phyloP scores from a whole-genome alignment of 2,797 vertebrate species.

The Cynopterus sphinx region DNA sequence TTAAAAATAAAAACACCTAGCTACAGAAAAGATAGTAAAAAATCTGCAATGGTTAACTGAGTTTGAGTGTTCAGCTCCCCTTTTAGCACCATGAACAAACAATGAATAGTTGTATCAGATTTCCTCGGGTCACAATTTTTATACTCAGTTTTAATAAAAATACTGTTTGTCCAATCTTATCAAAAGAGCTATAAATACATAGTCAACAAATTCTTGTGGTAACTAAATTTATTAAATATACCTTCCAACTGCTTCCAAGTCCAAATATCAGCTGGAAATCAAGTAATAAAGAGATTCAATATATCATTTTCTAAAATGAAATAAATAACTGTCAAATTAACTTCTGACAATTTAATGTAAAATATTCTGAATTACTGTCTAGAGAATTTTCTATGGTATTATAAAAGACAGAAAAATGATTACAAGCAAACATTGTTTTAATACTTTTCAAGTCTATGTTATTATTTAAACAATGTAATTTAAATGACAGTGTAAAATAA shows the following conservation, averaged over 20 bases:
- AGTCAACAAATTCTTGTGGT: slow-evolving; percentile 80
- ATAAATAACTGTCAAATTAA: slow-evolving; percentile 90
- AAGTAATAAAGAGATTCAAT: slow-evolving; percentile 89
- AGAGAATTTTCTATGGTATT: slow-evolving; percentile 69
- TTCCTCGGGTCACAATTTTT: slow-evolving; percentile 23
- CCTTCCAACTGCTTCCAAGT: slow-evolving; percentile 81
- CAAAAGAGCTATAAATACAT: slow-evolving; percentile 83
- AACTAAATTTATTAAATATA: slow-evolving; percentile 90
- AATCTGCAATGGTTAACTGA: not conserved
- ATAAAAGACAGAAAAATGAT: slow-evolving; percentile 70
- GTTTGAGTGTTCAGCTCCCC: not conserved
- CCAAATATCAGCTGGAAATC: slow-evolving; percentile 83
- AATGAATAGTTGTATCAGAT: not conserved
- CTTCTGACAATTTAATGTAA: slow-evolving; percentile 89
- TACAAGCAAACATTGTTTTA: slow-evolving; percentile 57
- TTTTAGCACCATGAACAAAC: not conserved
- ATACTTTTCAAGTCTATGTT: slow-evolving; percentile 47
- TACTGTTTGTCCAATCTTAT: slow-evolving; percentile 88
- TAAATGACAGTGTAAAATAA: not conserved
- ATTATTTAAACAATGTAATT: slow-evolving; percentile 52
- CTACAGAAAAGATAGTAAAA: not conserved
- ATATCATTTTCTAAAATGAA: slow-evolving; percentile 89
- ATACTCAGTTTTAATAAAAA: slow-evolving; percentile 81
- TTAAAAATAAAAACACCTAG: not conserved
- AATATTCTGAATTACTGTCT: slow-evolving; percentile 78